These are phyloP conservation scores for Hestina assimilis DNA, from an alignment of 1,140 invertebrate genomes.

Conservation along the genomic window DNA sequence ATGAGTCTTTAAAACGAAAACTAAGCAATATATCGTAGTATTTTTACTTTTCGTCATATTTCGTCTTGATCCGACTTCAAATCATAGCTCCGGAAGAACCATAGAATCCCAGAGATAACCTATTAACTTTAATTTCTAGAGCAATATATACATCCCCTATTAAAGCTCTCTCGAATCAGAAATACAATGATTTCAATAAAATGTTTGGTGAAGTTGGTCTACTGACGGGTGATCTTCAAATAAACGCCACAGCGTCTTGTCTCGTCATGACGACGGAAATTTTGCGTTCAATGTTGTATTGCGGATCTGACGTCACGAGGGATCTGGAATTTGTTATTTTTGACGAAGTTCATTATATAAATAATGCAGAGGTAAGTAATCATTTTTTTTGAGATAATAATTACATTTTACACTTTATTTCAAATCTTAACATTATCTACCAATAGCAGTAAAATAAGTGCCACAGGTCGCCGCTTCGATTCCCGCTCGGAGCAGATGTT, in stretches of 20 bases:
- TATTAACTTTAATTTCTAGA: slow-evolving; percentile 78
- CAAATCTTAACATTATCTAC: no score
- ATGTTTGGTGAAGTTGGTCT: slow-evolving; percentile 96
- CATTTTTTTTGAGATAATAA: slow-evolving; percentile 4
- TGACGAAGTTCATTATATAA: slow-evolving; percentile 99
- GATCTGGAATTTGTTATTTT: slow-evolving; percentile 99
- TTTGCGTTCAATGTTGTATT: slow-evolving; percentile 97
- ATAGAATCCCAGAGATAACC: no score
- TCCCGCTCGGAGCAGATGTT: no score
- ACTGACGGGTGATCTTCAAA: slow-evolving; percentile 97
- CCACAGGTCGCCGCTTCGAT: no score
- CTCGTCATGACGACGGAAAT: slow-evolving; percentile 99
- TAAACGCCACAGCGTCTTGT: slow-evolving; percentile 95
- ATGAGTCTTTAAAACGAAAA: no score
- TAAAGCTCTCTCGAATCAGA: slow-evolving; percentile 99
- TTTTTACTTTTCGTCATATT: neutral
- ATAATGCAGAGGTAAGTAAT: slow-evolving; percentile 91
- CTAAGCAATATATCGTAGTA: no score
- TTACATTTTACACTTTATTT: no score
- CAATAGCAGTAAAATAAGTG: no score
- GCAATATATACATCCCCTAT: slow-evolving; percentile 99
- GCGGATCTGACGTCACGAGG: slow-evolving; percentile 94
- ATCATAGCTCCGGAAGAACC: no score
- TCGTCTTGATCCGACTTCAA: neutral
- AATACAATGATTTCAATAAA: slow-evolving; percentile 97